phyloP scores from a whole-genome alignment of 2,888 invertebrate genomes.

The Axea sp. region DNA sequence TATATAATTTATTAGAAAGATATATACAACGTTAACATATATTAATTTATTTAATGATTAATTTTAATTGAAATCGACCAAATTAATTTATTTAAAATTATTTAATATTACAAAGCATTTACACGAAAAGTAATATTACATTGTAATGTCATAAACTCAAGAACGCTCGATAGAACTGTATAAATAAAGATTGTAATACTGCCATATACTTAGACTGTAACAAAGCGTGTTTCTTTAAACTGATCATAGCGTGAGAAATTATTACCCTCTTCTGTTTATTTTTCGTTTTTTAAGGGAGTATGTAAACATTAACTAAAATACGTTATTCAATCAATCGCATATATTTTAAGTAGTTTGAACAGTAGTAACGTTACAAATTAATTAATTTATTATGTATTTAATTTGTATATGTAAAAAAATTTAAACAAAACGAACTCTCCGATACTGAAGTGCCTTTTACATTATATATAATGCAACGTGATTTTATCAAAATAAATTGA shows the following conservation, averaged over 20 bases:
- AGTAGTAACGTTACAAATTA: constrained; percentile 23
- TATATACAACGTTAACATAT: constrained; percentile 16
- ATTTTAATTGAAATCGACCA: constrained; percentile 26
- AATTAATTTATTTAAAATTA: constrained; percentile 55
- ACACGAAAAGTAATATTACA: constrained; percentile 25
- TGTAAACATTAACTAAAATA: constrained; percentile 9
- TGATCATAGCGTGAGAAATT: constrained; percentile 9
- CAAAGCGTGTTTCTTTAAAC: constrained; percentile 37
- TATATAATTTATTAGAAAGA: too few species aligned
- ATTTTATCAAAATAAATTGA: constrained; percentile 11
- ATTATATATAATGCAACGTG: constrained; percentile 14
- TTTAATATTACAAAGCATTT: constrained; percentile 52
- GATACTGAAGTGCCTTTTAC: constrained; percentile 50
- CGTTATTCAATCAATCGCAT: constrained; percentile 35
- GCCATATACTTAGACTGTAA: constrained; percentile 54
- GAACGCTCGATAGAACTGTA: constrained; percentile 34
- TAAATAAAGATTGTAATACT: constrained; percentile 43
- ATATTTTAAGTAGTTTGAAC: constrained; percentile 17
- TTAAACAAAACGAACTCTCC: constrained; percentile 10
- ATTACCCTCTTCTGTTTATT: background rate
- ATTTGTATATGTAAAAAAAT: background rate
- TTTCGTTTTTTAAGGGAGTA: constrained; percentile 2
- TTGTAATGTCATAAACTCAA: constrained; percentile 27
- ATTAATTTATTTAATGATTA: constrained; percentile 48
- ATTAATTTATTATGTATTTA: constrained; percentile 3